Conservation (phyloP, 2,797 vertebrate species). For the Pseudomugil tenellus region DNA sequence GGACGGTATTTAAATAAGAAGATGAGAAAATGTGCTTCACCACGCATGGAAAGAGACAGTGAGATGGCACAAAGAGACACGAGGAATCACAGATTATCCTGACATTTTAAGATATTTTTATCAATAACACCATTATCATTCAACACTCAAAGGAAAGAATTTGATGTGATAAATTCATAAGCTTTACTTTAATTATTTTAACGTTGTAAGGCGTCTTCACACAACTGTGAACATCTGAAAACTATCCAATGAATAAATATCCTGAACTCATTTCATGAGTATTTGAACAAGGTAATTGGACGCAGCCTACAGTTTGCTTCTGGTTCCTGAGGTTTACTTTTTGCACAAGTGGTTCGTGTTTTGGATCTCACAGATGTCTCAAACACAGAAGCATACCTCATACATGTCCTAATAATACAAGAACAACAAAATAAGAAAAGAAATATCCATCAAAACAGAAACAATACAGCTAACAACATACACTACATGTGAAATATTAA, state of each 20-base stretch:
- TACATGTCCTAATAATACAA: too few relatives aligned
- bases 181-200: not conserved
- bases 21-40: conserved; percentile 22
- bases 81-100: not conserved
- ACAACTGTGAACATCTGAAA: too few relatives aligned
- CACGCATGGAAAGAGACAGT: not conserved
- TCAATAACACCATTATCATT: not conserved
- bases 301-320: too few relatives aligned
- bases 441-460: not conserved
- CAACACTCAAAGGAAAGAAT: not conserved
- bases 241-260: too few relatives aligned
- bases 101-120: not conserved
- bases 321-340: too few relatives aligned
- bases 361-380: not conserved
- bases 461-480: not conserved
- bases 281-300: too few relatives aligned
- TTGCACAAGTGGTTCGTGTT: too few relatives aligned
- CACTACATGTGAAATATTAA: not conserved
- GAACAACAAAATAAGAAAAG: not conserved
- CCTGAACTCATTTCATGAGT: too few relatives aligned
- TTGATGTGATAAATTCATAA: not conserved
- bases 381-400: not conserved
- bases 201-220: not conserved
- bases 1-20: conserved; percentile 37
- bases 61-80: conserved; percentile 11